These are phyloP conservation scores for Coregonus sp. DNA, from an alignment of 2,797 vertebrate species.

Conservation along the genomic window DNA sequence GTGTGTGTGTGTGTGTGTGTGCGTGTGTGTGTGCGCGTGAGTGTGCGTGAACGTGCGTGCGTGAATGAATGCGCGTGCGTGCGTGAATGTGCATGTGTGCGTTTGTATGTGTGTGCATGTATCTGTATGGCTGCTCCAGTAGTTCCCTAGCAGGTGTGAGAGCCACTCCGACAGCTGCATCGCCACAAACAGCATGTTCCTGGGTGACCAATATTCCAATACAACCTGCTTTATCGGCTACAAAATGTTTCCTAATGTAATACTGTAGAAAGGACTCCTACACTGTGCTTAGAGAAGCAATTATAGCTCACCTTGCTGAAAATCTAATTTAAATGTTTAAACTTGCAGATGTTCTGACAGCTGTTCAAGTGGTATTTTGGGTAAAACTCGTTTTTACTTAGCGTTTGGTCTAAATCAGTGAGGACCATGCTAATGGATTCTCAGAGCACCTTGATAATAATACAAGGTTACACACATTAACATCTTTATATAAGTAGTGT, in stretches of 20 bases:
- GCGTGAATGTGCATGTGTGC: slow-evolving; percentile 6
- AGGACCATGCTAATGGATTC: no score
- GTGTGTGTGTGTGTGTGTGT: slow-evolving; percentile 2
- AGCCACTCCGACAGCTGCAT: neutral
- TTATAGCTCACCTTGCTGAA: neutral
- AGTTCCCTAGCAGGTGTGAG: neutral
- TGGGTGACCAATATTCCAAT: neutral
- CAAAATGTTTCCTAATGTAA: neutral
- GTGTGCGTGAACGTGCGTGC: neutral
- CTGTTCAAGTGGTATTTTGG: neutral
- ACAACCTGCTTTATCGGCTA: neutral
- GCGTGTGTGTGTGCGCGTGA: slow-evolving; percentile 9
- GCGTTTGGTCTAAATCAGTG: neutral
- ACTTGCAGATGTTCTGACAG: neutral
- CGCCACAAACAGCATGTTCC: neutral
- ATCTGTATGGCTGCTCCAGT: slow-evolving; percentile 14
- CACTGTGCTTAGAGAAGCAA: neutral
- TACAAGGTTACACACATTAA: neutral
- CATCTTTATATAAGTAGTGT: neutral
- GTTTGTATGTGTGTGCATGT: slow-evolving; percentile 17
- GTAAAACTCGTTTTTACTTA: neutral
- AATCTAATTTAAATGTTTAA: neutral
- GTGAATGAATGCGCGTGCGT: neutral
- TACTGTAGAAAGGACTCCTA: neutral
- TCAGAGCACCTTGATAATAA: no score